These are phyloP conservation scores for Rhyacophila brunnea DNA, from an alignment of 1,140 invertebrate genomes.

Conservation along the genomic window DNA sequence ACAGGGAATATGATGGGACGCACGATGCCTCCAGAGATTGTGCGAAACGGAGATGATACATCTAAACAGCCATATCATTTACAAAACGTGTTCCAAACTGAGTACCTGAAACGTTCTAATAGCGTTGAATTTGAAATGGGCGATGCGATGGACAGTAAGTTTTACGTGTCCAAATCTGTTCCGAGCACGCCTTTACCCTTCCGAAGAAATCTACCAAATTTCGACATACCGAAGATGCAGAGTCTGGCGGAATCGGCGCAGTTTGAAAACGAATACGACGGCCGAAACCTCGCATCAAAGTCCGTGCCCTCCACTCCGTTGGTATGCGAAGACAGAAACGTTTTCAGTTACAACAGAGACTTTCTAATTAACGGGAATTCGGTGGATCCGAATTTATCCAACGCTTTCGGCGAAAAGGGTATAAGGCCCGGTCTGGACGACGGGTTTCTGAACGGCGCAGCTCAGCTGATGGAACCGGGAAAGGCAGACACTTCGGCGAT, in stretches of 20 bases:
- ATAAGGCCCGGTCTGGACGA: background rate
- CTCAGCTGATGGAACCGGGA: conserved; percentile 1
- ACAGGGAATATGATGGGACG: conserved; percentile 43
- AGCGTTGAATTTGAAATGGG: conserved; percentile 48
- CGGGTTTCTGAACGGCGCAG: conserved; percentile 6
- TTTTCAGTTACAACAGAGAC: conserved; percentile 61
- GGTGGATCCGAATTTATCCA: conserved; percentile 43
- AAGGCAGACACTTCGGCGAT: conserved; percentile 5
- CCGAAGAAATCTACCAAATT: conserved; percentile 42
- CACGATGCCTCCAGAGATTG: conserved; percentile 41
- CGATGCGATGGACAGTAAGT: conserved; percentile 45
- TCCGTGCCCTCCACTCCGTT: conserved; percentile 65
- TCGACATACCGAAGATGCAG: conserved; percentile 39
- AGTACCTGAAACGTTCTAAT: conserved; percentile 42
- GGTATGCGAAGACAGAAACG: conserved; percentile 47
- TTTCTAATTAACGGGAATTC: conserved; percentile 62
- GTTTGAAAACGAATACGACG: conserved; percentile 4
- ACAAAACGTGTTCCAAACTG: conserved; percentile 40
- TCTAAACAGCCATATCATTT: conserved; percentile 39
- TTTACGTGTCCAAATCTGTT: conserved; percentile 59
- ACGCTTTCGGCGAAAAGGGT: conserved; percentile 11
- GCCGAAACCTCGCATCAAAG: conserved; percentile 46
- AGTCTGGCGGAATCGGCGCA: background rate
- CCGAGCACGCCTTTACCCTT: conserved; percentile 62
- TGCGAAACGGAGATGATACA: conserved; percentile 39